A percentile compares a stretch with the other conserved stretches of the same genome.
phyloP scores from a whole-genome alignment of 2,888 invertebrate species.

The Thereva nobilitata region DNA sequence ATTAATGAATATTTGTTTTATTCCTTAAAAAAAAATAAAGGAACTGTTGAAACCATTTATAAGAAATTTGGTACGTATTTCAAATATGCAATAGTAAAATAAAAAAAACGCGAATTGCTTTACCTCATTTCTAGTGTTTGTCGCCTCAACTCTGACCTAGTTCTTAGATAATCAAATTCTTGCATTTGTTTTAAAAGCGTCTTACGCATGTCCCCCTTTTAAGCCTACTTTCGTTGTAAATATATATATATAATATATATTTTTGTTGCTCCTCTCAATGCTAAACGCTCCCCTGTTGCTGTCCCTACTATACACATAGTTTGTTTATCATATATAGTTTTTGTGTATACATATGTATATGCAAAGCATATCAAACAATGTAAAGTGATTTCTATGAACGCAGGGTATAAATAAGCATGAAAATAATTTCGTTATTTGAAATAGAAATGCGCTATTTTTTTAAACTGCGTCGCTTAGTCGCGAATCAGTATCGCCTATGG shows the following conservation, averaged over 20 bases:
- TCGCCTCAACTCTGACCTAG: constrained; percentile 24
- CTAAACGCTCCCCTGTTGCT: too few relatives aligned
- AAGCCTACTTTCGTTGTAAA: neutral
- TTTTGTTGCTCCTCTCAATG: too few relatives aligned
- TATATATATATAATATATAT: too few relatives aligned
- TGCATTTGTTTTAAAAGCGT: constrained; percentile 7
- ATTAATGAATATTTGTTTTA: too few relatives aligned
- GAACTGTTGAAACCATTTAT: too few relatives aligned
- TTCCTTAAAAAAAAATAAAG: too few relatives aligned
- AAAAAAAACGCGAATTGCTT: neutral
- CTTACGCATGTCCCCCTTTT: constrained; percentile 19
- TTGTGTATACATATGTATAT: too few relatives aligned
- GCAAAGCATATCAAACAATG: too few relatives aligned
- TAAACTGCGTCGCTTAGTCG: constrained; percentile 27
- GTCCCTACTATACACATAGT: too few relatives aligned
- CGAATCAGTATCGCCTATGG: constrained; percentile 8
- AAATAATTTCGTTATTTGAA: neutral
- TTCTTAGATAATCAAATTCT: constrained; percentile 34
- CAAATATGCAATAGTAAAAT: neutral
- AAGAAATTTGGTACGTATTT: neutral
- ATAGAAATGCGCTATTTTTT: constrained; percentile 16
- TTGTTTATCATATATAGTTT: too few relatives aligned
- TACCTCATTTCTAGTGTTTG: neutral
- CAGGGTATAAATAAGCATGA: too few relatives aligned
- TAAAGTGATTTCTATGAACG: too few relatives aligned